Evolutionary conservation across 2,888 invertebrate genomes (phyloP).

Genomic region (Lepas anatifera): DNA sequence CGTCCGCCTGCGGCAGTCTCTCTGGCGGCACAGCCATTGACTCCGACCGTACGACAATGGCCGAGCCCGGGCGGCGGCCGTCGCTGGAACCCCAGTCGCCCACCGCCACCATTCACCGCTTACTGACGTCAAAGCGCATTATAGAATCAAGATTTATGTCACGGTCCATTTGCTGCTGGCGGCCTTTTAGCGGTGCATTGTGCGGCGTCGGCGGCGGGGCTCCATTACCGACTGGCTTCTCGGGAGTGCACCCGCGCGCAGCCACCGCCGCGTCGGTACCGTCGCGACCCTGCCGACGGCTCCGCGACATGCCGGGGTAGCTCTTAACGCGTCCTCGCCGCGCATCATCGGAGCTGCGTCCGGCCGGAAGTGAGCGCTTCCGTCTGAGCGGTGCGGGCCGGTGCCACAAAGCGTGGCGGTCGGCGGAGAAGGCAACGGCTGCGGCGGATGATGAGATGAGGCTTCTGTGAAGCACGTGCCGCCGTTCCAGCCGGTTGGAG

Average conservation of each 20-base stretch:
- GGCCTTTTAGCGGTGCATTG: constrained; percentile 7
- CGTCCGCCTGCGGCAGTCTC: no score
- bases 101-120: not conserved
- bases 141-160: constrained; percentile 8
- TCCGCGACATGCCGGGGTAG: not conserved
- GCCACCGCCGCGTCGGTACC: not conserved
- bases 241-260: not conserved
- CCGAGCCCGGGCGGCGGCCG: no score
- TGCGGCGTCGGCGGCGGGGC: not conserved
- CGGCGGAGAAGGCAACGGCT: no score
- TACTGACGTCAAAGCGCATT: not conserved
- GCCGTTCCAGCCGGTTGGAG: no score
- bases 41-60: no score
- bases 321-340: not conserved
- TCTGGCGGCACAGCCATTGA: no score
- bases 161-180: not conserved
- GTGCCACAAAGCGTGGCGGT: not conserved
- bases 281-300: not conserved
- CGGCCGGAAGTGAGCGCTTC: not conserved
- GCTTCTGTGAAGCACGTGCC: no score
- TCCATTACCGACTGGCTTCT: not conserved
- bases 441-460: no score
- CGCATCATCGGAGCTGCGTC: not conserved
- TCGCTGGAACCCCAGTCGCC: no score
- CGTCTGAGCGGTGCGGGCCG: not conserved